Percentiles rank a stretch among this genome's conserved stretches.
Evolutionary conservation across 2,113 vertebrate genomes (phyloP).

Genomic region (Psophia crepitans): DNA sequence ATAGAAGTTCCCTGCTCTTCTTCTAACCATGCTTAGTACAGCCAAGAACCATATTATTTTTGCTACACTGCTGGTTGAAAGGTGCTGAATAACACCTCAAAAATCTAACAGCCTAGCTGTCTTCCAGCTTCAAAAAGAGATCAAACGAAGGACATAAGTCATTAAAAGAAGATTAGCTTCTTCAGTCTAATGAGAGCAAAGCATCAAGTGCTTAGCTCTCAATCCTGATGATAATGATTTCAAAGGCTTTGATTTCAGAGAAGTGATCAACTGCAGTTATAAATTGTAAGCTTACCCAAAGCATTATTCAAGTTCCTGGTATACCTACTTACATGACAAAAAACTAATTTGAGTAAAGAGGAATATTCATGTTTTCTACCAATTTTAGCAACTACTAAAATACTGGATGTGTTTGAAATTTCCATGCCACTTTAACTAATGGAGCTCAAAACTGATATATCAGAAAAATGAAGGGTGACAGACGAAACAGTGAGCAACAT

Average conservation of each 20-base stretch:
- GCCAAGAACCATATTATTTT: background rate
- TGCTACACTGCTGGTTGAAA: background rate
- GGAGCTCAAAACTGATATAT: background rate
- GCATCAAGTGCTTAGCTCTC: background rate
- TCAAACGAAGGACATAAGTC: background rate
- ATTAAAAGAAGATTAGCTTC: constrained; percentile 4
- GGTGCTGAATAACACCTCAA: background rate
- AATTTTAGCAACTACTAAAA: background rate
- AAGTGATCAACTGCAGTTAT: background rate
- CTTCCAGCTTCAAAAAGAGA: background rate
- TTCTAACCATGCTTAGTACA: background rate
- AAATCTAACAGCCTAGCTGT: background rate
- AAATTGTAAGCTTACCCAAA: background rate
- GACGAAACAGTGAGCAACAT: background rate
- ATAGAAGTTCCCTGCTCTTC: background rate
- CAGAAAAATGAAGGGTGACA: background rate
- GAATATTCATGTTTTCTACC: background rate
- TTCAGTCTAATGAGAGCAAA: background rate
- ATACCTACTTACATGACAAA: background rate
- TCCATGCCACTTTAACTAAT: background rate
- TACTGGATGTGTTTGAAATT: background rate
- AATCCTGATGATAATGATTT: background rate
- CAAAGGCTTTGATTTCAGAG: background rate
- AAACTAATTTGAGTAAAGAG: background rate
- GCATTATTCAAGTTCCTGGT: background rate